Evolutionary conservation across 2,888 invertebrate species (phyloP), one percentile per base, ranked within the genome.

Genomic region (Lissonota sp.): DNA sequence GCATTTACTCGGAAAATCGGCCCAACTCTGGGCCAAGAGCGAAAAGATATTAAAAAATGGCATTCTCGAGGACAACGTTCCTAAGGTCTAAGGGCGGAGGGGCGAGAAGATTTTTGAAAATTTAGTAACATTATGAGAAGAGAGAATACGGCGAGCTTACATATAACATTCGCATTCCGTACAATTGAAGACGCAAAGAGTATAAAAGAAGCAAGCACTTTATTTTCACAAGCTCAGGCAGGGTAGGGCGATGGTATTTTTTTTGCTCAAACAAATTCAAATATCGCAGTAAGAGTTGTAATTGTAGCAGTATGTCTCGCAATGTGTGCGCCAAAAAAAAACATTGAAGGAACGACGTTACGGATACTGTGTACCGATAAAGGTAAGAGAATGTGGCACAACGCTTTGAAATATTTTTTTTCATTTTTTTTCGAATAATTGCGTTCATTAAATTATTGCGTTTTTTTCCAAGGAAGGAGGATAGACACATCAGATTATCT

Each of bases 401-500:
- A 86, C 75, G 66, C 85, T 26, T 26, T 26, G 3, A 3, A 2
- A 26, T 26, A 26, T 26, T 26, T 26, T 26, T 26, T 26, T 26
- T 26, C 1, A 10, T 51, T 60, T 53, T 6, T 16, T 75, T 77
- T 42, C 51, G 67, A 64, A 49, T 10, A 10, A 44, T 39, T 37
- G 14, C 5, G 51, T 53, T 64, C 37, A n/a, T 37, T 10, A 74
- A 60, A 42, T 79, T 69, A 40, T 46, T 63, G 70, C 42, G 26
- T 55, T 55, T 49, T 55, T 69, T 62, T 63, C 8, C 60, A 71
- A 79, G 16, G 81, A 71, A 83, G 69, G 86, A 91, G 92, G 91
- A 90, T 93, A 93, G 87, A 89, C 88, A 89, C 89, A 91, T 89
- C 88, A 89, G 90, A 89, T 81, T 87, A 88, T 89, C 87, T 88